Evolutionary conservation across 1,140 invertebrate genomes (phyloP).

Genomic region (Hormaphis cornu): DNA sequence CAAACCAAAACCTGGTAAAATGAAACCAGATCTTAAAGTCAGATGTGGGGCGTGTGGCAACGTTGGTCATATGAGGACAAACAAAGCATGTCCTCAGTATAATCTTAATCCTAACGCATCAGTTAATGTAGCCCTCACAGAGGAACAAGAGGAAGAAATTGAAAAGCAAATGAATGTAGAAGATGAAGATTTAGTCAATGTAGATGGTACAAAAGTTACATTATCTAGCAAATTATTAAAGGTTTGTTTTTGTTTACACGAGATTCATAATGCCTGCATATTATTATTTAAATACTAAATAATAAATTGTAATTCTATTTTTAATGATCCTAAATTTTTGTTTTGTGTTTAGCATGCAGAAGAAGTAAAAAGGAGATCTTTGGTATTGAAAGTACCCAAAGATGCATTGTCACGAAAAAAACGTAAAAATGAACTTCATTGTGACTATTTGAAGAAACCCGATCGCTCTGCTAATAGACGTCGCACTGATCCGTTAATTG

Average conservation of each 20-base stretch:
- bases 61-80: slow-evolving; percentile 80
- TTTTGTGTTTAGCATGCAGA: slow-evolving; percentile 56
- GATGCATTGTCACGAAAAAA: slow-evolving; percentile 60
- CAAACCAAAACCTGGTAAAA: slow-evolving; percentile 34
- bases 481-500: slow-evolving; percentile 93
- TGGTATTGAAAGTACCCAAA: slow-evolving; percentile 76
- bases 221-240: slow-evolving; percentile 71
- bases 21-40: slow-evolving; percentile 64
- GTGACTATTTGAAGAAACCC: slow-evolving; percentile 86
- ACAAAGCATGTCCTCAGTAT: slow-evolving; percentile 92
- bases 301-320: too few relatives aligned
- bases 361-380: slow-evolving; percentile 64
- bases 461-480: slow-evolving; percentile 80
- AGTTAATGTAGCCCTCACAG: slow-evolving; percentile 64
- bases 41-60: slow-evolving; percentile 94
- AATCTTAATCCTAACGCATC: slow-evolving; percentile 51
- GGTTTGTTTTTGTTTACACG: slow-evolving; percentile 43
- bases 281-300: neutral
- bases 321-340: neutral
- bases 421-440: slow-evolving; percentile 64
- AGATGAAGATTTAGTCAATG: slow-evolving; percentile 79
- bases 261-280: neutral
- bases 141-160: slow-evolving; percentile 73
- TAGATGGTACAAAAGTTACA: slow-evolving; percentile 84
- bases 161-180: slow-evolving; percentile 68